Evolutionary conservation across 2,888 invertebrate species (phyloP).

Genomic region (Drosophila imparisetae): DNA sequence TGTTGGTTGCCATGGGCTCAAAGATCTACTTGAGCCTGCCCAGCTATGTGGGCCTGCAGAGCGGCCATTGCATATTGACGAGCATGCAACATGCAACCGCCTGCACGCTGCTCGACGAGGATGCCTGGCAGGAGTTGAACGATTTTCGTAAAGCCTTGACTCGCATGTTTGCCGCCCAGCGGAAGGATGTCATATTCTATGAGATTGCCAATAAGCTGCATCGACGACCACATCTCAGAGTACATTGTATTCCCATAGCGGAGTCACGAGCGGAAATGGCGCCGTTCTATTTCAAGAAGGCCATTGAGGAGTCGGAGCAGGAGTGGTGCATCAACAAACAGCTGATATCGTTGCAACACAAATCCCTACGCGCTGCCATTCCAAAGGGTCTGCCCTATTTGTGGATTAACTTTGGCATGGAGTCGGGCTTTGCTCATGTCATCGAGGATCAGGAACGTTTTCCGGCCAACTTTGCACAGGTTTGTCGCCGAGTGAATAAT

Average conservation of each 20-base stretch:
- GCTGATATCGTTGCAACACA: slow-evolving; percentile 88
- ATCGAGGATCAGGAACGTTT: slow-evolving; percentile 96
- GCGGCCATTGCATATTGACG: slow-evolving; percentile 94
- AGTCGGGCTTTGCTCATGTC: slow-evolving; percentile 97
- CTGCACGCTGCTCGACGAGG: slow-evolving; percentile 95
- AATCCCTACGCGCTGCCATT: slow-evolving; percentile 91
- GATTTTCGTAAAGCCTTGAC: slow-evolving; percentile 91
- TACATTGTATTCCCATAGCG: slow-evolving; percentile 93
- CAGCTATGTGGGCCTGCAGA: slow-evolving; percentile 90
- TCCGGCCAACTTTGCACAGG: slow-evolving; percentile 95
- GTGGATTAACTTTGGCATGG: slow-evolving; percentile 95
- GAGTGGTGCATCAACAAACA: slow-evolving; percentile 99
- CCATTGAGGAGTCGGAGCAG: slow-evolving; percentile 95
- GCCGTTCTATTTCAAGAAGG: slow-evolving; percentile 99
- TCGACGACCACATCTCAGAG: slow-evolving; percentile 91
- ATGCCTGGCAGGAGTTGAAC: slow-evolving; percentile 95
- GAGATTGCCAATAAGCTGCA: slow-evolving; percentile 92
- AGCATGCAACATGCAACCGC: slow-evolving; percentile 93
- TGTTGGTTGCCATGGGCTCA: slow-evolving; percentile 92
- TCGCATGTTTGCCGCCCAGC: slow-evolving; percentile 89
- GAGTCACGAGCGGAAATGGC: slow-evolving; percentile 92
- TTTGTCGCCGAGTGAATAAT: slow-evolving; percentile 79
- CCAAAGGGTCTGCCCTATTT: slow-evolving; percentile 98
- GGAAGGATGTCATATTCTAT: slow-evolving; percentile 94
- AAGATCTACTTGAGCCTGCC: slow-evolving; percentile 95